Conservation (phyloP, 2,888 invertebrate species). For the Elgonia sp. region DNA sequence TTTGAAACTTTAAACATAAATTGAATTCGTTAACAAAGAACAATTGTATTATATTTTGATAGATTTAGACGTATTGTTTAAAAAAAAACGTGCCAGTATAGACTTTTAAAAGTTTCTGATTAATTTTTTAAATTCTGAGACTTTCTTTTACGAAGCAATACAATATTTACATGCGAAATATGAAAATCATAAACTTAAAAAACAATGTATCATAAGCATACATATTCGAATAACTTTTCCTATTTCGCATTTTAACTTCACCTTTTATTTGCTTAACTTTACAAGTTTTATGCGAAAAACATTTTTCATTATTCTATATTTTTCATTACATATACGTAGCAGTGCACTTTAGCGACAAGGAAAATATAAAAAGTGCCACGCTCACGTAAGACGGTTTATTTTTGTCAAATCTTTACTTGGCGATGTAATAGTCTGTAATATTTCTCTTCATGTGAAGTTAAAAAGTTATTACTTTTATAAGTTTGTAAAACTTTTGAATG, state of each 20-base stretch:
- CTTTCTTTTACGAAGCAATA: not conserved
- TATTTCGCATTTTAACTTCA: not conserved
- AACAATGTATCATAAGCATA: conserved; percentile 8
- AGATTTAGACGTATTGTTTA: too few species aligned
- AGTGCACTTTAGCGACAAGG: not conserved
- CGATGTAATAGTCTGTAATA: conserved; percentile 61
- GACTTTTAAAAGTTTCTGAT: too few species aligned
- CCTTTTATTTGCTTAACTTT: conserved; percentile 11
- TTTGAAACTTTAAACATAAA: not conserved
- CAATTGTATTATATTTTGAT: too few species aligned
- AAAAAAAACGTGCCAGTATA: too few species aligned
- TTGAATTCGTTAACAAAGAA: not conserved
- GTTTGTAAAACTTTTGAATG: conserved; percentile 60
- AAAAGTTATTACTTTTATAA: conserved; percentile 70
- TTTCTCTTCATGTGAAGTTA: conserved; percentile 60
- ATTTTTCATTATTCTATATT: conserved; percentile 47
- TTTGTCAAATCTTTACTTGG: conserved; percentile 59
- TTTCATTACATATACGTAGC: conserved; percentile 44
- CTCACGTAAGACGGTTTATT: conserved; percentile 44
- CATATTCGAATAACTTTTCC: conserved; percentile 6
- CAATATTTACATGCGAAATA: not conserved
- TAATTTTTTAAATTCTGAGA: not conserved
- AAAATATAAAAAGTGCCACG: conserved; percentile 27
- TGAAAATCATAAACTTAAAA: not conserved
- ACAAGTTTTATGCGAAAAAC: conserved; percentile 21